These are phyloP conservation scores for Charanyca ferruginea DNA, from an alignment of 2,888 invertebrate genomes.

Conservation along the genomic window DNA sequence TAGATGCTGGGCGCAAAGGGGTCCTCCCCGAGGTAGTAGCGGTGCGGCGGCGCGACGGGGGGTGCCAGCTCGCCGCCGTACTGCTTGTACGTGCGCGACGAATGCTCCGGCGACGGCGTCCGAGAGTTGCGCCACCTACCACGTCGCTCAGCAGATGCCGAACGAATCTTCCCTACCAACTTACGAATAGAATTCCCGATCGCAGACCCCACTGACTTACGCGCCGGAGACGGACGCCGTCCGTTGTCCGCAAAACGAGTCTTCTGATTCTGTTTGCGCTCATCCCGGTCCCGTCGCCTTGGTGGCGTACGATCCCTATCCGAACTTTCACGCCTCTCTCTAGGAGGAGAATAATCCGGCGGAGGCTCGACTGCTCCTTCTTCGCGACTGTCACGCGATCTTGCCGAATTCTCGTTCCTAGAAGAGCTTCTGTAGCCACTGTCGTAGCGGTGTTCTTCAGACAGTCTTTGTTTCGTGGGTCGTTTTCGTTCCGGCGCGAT, in stretches of 20 bases:
- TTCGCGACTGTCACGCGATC: constrained; percentile 87
- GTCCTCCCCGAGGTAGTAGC: constrained; percentile 96
- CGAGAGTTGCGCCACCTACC: constrained; percentile 92
- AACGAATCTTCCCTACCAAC: constrained; percentile 95
- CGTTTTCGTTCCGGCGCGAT: constrained; percentile 93
- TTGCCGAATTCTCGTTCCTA: constrained; percentile 88
- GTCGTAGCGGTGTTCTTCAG: constrained; percentile 90
- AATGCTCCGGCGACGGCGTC: constrained; percentile 92
- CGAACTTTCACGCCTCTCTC: constrained; percentile 85
- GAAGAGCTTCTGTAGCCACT: constrained; percentile 91
- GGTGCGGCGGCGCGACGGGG: constrained; percentile 92
- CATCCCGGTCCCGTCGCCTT: constrained; percentile 87
- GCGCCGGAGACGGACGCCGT: constrained; percentile 83
- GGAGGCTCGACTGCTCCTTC: constrained; percentile 92
- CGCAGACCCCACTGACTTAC: constrained; percentile 91
- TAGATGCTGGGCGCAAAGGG: constrained; percentile 96
- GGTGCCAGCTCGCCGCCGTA: constrained; percentile 89
- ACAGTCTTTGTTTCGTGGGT: constrained; percentile 89
- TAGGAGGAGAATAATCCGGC: constrained; percentile 93
- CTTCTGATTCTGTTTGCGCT: constrained; percentile 93
- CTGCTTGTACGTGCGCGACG: constrained; percentile 88
- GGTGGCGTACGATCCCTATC: constrained; percentile 86
- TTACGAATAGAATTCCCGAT: constrained; percentile 96
- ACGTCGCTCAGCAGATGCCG: constrained; percentile 93
- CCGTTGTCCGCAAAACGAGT: constrained; percentile 92